These are phyloP conservation scores for Heliothis subflexa DNA, from an alignment of 1,140 invertebrate genomes.

Conservation along the genomic window DNA sequence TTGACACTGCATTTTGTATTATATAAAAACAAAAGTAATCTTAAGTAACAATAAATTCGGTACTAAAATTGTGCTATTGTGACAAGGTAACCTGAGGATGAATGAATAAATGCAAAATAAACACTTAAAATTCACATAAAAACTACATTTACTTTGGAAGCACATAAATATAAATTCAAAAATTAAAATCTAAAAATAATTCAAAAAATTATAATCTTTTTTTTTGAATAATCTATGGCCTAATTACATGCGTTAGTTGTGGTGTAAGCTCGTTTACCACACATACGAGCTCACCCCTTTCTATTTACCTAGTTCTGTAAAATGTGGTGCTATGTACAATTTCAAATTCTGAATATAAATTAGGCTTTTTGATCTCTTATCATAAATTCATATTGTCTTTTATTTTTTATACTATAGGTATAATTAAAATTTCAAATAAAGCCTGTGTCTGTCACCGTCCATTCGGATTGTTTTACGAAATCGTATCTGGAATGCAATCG, in stretches of 20 bases:
- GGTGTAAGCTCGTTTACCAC: not conserved
- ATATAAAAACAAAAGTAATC: constrained; percentile 48
- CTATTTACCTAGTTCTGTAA: not conserved
- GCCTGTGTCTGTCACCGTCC: constrained; percentile 8
- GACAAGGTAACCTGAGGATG: constrained; percentile 9
- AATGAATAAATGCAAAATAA: constrained; percentile 35
- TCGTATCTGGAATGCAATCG: not conserved
- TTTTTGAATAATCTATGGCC: constrained; percentile 13
- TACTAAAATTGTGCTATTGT: constrained; percentile 43
- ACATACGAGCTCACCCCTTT: not conserved
- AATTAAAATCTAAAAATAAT: constrained; percentile 20
- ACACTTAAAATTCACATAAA: constrained; percentile 20
- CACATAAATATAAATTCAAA: constrained; percentile 22
- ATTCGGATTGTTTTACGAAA: not conserved
- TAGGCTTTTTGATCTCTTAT: constrained; percentile 19
- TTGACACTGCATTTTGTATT: constrained; percentile 34
- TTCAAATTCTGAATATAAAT: not conserved
- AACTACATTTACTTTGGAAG: constrained; percentile 28
- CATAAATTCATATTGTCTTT: constrained; percentile 43
- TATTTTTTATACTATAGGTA: constrained; percentile 27
- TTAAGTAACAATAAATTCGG: constrained; percentile 23
- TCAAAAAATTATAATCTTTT: not conserved
- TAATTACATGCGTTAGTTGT: not conserved
- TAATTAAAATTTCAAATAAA: constrained; percentile 17
- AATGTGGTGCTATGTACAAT: constrained; percentile 11